Evolutionary conservation across 2,888 invertebrate genomes (phyloP), one percentile per base, ranked within the genome.

Genomic region (Hypena proboscidalis): DNA sequence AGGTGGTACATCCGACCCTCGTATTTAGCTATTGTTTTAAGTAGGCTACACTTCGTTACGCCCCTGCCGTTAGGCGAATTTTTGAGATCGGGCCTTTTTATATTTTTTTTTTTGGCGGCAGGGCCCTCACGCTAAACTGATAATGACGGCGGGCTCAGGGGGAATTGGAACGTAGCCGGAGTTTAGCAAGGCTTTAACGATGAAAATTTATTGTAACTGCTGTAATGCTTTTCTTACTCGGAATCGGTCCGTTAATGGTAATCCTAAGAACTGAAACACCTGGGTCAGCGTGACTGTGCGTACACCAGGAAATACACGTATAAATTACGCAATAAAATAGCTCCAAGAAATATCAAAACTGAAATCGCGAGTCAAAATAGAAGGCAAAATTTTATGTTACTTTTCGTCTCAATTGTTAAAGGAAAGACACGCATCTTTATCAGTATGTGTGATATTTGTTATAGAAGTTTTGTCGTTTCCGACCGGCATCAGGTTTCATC

Each of bases 1-100:
- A 78, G 77, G 74, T 67, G 62, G 74, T 75, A 73, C 75, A 74
- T 75, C 77, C 82, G 74, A 79, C 87, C 86, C 87, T 81, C 70
- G 81, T 80, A 82, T 88, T 89, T 82, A 74, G 89, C 89, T 88
- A 90, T 90, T 90, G 90, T 90, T 90, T 90, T 88, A 90, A 90
- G 88, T 87, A 84, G 79, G 75, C 75, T 77, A 80, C 85, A 83
- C 88, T 90, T 90, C 83, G 88, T 90, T 88, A 88, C 89, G 77
- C 88, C 86, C 86, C 83, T 65, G 72, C 77, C 70, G 82, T 90
- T 80, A 74, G 70, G 71, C 71, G 77, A 77, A 80, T 83, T 83
- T 84, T 80, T 72, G 72, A 84, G 83, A 85, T 78, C 79, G 76
- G 61, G 62, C 20, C 32, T 53, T 56, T 79, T 83, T 84, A 86